Evolutionary conservation across 2,888 invertebrate species (phyloP).

Genomic region (Metacarcinus magister): DNA sequence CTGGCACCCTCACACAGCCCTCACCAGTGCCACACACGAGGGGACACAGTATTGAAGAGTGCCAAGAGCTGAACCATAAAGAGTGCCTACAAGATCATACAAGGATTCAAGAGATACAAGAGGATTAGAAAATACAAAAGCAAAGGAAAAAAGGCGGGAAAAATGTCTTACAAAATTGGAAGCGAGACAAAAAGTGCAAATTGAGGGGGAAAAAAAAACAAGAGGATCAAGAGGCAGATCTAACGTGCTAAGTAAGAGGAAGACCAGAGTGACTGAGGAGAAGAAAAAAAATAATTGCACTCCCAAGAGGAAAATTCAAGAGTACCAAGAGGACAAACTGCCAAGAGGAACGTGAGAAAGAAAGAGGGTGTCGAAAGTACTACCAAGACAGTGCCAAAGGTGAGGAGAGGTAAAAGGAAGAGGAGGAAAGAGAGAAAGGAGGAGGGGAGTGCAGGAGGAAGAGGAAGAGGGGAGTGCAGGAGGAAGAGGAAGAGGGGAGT

Average conservation of each 20-base stretch:
- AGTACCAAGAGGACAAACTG: not conserved
- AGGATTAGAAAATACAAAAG: not conserved
- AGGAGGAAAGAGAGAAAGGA: not conserved
- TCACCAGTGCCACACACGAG: not conserved
- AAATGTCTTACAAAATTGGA: not conserved
- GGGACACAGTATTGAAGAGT: not conserved
- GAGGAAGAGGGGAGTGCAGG: not conserved
- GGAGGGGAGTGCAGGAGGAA: not conserved
- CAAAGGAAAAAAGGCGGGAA: not conserved
- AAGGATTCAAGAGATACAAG: not conserved
- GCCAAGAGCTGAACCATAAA: not conserved
- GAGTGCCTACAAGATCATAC: not conserved
- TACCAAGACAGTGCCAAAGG: not conserved
- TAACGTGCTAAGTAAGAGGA: not conserved
- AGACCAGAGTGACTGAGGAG: not conserved
- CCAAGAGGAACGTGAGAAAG: not conserved
- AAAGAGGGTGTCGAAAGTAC: not conserved
- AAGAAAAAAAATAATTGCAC: not conserved
- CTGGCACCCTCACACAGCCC: not conserved
- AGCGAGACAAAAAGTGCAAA: not conserved
- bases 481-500: not conserved
- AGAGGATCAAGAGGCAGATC: not conserved
- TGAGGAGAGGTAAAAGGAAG: not conserved
- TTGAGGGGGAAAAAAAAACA: not conserved
- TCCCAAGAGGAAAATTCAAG: conserved; percentile 7